Base-by-base conservation (phyloP, 2,797 vertebrate species). In the Channallabes apus region DNA sequence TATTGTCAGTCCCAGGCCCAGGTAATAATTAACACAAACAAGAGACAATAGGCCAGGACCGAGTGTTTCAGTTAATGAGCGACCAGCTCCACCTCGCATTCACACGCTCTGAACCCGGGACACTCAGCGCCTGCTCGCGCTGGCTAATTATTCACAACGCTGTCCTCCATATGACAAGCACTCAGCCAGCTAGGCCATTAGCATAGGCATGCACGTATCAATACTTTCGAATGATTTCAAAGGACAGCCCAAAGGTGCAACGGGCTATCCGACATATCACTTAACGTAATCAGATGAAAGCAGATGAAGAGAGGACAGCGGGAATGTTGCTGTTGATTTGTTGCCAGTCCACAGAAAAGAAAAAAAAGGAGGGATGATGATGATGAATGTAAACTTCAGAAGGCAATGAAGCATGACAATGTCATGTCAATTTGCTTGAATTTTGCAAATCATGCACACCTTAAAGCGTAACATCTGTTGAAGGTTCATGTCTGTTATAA, bases 21-120 rank as follows among this genome's bases (percentile, higher is more conserved):
- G 93, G 93, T 94, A 95, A 95, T 95, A 91, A 96, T 96, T 95
- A 96, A 94, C 94, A 92, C 92, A 92, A 93, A 91, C 93, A 92
- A 82, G 77, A 90, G 90, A 95, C 94, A 95, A 94, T 93, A 86
- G 90, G 86, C 86, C 83, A 83, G 72, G 80, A 64, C 85, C 84
- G 86, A 84, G 92, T 38, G 86, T 90, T 91, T 88, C 84, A 87
- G 91, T 89, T 94, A 94, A 94, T 94, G 92, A 93, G 93, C 67
- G 64, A 91, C 84, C 80, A 29, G 89, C 93, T 93, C 93, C 94
- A 93, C 94, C 93, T 93, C 90, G 67, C 91, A 94, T 90, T 94
- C 93, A 88, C 91, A 85, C 89, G 91, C 92, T 92, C 88, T 87
- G 90, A 88, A 88, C 77, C 84, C 84, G 89, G 90, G 76, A 68